Evolutionary conservation across 30 jellyfish, hydroid and myxozoan genomes (phyloP).

Genomic region (Cassiopea andromeda): DNA sequence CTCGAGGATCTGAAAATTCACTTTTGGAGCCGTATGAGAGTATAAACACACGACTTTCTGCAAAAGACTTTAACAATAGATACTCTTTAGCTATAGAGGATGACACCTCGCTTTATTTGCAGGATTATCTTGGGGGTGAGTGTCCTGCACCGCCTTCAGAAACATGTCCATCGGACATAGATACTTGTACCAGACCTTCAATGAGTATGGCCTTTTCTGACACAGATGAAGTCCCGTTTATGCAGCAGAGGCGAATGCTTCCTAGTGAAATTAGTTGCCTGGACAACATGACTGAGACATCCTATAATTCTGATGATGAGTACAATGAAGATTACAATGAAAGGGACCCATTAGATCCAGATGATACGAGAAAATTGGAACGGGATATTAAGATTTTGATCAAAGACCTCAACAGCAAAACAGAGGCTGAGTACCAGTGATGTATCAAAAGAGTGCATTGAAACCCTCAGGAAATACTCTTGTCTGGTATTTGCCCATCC

Average conservation of each 20-base stretch:
- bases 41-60: conserved; percentile 58
- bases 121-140: conserved; percentile 74
- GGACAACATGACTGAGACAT: conserved; percentile 81
- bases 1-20: conserved; percentile 60
- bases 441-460: background rate
- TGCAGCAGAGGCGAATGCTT: conserved; percentile 57
- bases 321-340: conserved; percentile 72
- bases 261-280: conserved; percentile 76
- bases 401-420: conserved; percentile 74
- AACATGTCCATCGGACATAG: conserved; percentile 79
- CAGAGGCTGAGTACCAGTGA: conserved; percentile 73
- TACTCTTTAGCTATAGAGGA: conserved; percentile 82
- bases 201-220: conserved; percentile 69
- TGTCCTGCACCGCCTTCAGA: conserved; percentile 86
- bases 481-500: no score
- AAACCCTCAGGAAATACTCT: no score
- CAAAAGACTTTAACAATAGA: conserved; percentile 81
- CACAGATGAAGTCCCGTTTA: conserved; percentile 58
- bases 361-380: conserved; percentile 86
- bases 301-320: conserved; percentile 84
- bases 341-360: conserved; percentile 90
- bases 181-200: conserved; percentile 80
- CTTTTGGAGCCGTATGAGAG: conserved; percentile 63
- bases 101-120: conserved; percentile 75
- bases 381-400: conserved; percentile 80